Base-by-base conservation (phyloP, 2,113 vertebrate species). In the Lamprotornis superbus region DNA sequence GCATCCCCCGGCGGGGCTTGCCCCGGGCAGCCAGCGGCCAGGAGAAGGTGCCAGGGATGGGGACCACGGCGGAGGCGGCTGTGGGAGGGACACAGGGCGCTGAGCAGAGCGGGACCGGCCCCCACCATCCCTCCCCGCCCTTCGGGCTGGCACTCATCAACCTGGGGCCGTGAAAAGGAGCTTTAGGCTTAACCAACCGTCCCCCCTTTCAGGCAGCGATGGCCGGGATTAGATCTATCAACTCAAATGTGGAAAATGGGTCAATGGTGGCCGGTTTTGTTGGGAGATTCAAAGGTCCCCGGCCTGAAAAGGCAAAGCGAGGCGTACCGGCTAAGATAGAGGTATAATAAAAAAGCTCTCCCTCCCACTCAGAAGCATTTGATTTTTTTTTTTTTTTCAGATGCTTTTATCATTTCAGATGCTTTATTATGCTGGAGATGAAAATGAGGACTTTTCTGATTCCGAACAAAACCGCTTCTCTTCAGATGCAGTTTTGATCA, bases 41-140 rank as follows among this genome's bases (percentile, higher is more conserved):
- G 3, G 99, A 99, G 96, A 99, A 99, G 0, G 99, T 99, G 37
- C 99, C 99, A 0, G 99, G 99, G 76, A 99, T 99, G 20, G 99
- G 99, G 46, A 99, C 98, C 56, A 99, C 98, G 3, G 99, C 97
- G 1, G 99, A 99, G 33, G 99, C 98, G 0, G 98, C 99, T 99
- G 97, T 7, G 50, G 39, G 70, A 39, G 63, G 9, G 8, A 25
- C 20, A 60, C 28, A 12, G 1, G 46, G 49, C 2, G 1, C 11
- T 95, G 17, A 71, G 81, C 9, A 5, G 56, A 30, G 68, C 0
- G 5, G 23, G 5, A 37, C n/a, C 0, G 11, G 28, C 30, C 42
- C n/a, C 37, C 8, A 0, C 27, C 15, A 4, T 3, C 68, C 50
- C 55, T 87, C 46, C 50, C n/a, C 14, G n/a, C 87, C 76, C 57